These are phyloP conservation scores for Trilocha varians DNA, from an alignment of 2,888 invertebrate species.

Conservation along the genomic window DNA sequence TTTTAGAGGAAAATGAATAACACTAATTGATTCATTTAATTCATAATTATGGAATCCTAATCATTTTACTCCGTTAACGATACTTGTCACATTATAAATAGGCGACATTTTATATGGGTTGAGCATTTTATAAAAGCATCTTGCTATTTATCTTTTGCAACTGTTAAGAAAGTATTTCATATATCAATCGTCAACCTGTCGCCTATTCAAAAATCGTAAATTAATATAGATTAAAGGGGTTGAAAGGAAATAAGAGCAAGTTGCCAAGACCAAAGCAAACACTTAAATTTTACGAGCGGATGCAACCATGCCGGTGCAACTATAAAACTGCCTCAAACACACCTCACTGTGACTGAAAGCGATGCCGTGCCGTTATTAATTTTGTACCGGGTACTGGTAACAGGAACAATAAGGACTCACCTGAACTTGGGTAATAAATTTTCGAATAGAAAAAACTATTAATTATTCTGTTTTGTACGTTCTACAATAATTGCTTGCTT, in stretches of 20 bases:
- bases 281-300: constrained; percentile 33
- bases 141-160: no score
- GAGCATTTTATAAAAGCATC: no score
- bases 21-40: no score
- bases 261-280: constrained; percentile 21
- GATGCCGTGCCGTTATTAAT: neutral
- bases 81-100: no score
- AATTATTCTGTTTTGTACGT: no score
- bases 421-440: neutral
- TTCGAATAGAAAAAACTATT: neutral
- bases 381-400: neutral
- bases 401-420: neutral
- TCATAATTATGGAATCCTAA: no score
- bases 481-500: no score
- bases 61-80: no score
- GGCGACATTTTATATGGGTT: no score
- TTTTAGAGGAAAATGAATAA: no score
- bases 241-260: neutral
- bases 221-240: neutral
- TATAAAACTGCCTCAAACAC: constrained; percentile 15
- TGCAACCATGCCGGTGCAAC: constrained; percentile 18
- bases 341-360: neutral
- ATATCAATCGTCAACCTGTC: no score
- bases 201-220: neutral
- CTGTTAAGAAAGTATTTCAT: no score